Conservation (phyloP, 2,113 vertebrate genomes). For the Anhinga anhinga region DNA sequence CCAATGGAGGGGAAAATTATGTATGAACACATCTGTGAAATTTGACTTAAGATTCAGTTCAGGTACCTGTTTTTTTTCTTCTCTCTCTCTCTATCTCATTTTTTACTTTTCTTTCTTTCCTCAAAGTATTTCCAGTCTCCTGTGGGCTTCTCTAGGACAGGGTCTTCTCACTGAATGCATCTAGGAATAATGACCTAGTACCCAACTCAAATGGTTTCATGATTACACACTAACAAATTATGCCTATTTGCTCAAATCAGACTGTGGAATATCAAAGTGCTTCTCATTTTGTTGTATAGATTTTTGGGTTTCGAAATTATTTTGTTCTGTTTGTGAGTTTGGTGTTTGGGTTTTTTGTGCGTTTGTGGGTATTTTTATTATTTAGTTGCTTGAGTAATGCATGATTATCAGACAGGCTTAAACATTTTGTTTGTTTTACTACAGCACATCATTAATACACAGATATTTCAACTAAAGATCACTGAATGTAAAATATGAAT, state of each 20-base stretch:
- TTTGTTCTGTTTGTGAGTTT: background rate
- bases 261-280: background rate
- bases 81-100: fast-evolving
- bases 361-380: background rate
- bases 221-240: background rate
- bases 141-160: background rate
- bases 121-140: background rate
- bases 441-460: background rate
- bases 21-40: background rate
- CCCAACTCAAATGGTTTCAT: background rate
- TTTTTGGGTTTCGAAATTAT: background rate
- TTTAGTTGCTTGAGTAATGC: background rate
- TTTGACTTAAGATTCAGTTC: background rate
- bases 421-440: background rate
- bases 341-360: background rate
- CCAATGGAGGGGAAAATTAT: background rate
- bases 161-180: background rate
- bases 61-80: background rate
- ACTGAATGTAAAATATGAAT: slow-evolving; percentile 17
- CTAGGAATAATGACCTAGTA: background rate
- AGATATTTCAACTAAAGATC: slow-evolving; percentile 43
- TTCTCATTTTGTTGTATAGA: background rate
- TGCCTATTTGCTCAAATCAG: background rate
- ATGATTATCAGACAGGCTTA: background rate
- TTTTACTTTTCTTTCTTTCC: background rate